Evolutionary conservation across 1,140 invertebrate species (phyloP).

Genomic region (Bombus terrestris): DNA sequence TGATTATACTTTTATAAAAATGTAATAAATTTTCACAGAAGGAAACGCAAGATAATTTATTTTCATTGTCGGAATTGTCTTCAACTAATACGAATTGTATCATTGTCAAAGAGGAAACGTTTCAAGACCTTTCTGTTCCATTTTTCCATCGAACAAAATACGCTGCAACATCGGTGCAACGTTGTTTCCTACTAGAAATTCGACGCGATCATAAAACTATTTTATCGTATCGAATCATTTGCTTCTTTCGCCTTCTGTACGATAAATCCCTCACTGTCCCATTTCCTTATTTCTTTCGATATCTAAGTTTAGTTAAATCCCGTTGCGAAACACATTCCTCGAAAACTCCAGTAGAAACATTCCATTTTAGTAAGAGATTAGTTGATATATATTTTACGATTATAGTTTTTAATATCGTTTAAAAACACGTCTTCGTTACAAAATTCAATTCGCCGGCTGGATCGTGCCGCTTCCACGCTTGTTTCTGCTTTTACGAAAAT

Average conservation of each 20-base stretch:
- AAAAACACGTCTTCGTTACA: conserved; percentile 5
- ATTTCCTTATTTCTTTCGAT: accelerated
- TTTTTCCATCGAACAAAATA: too few species aligned
- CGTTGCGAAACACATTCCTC: neutral
- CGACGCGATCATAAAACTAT: neutral
- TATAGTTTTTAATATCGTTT: conserved; percentile 3
- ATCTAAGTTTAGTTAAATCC: neutral
- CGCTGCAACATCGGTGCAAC: too few species aligned
- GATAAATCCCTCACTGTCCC: too few species aligned
- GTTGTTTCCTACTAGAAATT: neutral
- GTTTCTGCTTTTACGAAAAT: too few species aligned
- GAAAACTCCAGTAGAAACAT: conserved; percentile 5
- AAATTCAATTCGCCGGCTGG: neutral
- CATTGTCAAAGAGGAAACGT: neutral
- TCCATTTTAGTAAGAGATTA: neutral
- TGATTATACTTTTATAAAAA: neutral
- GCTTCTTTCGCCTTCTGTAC: neutral
- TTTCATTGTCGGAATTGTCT: neutral
- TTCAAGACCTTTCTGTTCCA: neutral
- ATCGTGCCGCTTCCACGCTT: neutral
- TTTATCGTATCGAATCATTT: neutral
- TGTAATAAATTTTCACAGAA: neutral
- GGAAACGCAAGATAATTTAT: neutral
- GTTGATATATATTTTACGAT: neutral
- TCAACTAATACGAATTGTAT: neutral